These are phyloP conservation scores for Drosophila nigromelanica DNA, from an alignment of 1,140 invertebrate genomes.

Conservation along the genomic window DNA sequence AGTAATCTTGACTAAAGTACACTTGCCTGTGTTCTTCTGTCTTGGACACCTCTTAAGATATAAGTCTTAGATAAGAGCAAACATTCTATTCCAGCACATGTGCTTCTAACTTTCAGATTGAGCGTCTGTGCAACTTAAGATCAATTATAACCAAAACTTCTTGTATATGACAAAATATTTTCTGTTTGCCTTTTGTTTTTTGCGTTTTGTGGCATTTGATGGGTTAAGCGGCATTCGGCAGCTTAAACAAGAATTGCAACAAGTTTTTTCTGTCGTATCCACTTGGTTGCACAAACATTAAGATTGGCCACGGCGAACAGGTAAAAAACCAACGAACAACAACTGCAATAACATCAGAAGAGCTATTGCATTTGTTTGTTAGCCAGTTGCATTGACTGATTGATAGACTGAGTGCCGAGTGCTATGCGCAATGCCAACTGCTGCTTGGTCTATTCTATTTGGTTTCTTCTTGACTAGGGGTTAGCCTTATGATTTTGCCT, in stretches of 20 bases:
- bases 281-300: conserved; percentile 46
- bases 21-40: conserved; percentile 1
- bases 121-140: neutral
- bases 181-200: conserved; percentile 11
- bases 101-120: conserved; percentile 3
- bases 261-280: conserved; percentile 35
- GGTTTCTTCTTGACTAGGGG: conserved; percentile 1
- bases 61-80: conserved; percentile 4
- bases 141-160: conserved; percentile 14
- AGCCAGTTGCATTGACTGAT: conserved; percentile 70
- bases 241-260: conserved; percentile 29
- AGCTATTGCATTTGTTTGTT: conserved; percentile 68
- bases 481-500: conserved; percentile 73
- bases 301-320: conserved; percentile 37
- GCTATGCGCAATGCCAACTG: conserved; percentile 27
- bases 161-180: conserved; percentile 30
- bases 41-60: conserved; percentile 8
- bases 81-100: neutral
- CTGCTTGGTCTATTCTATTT: conserved; percentile 16
- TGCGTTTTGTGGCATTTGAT: conserved; percentile 19
- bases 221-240: conserved; percentile 37
- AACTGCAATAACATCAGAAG: conserved; percentile 28
- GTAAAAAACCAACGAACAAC: conserved; percentile 17
- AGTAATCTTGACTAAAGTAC: conserved; percentile 19
- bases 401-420: conserved; percentile 65